Evolutionary conservation across 1,140 invertebrate genomes (phyloP).

Genomic region (Dufourea novaeangliae): DNA sequence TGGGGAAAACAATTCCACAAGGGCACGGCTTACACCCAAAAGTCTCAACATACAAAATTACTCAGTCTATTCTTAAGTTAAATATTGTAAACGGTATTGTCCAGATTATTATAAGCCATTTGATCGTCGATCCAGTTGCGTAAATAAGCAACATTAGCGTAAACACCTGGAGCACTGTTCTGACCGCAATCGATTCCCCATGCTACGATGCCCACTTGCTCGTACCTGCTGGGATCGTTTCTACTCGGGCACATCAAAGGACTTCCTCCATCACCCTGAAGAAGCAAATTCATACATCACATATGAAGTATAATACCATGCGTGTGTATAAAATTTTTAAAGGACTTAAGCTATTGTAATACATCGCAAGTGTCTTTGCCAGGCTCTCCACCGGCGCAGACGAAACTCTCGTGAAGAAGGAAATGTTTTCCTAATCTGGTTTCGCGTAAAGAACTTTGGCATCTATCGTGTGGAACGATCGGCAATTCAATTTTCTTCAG

Average conservation of each 20-base stretch:
- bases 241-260: constrained; percentile 87
- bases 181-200: constrained; percentile 87
- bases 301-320: not conserved
- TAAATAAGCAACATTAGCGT: constrained; percentile 87
- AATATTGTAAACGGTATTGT: constrained; percentile 70
- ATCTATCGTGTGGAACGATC: constrained; percentile 82
- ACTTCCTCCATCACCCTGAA: constrained; percentile 85
- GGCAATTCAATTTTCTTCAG: constrained; percentile 88
- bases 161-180: constrained; percentile 88
- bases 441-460: constrained; percentile 82
- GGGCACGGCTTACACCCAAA: no score
- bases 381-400: constrained; percentile 85
- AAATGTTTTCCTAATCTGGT: constrained; percentile 84
- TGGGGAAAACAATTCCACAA: no score
- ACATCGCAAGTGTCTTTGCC: constrained; percentile 85
- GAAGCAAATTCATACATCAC: constrained; percentile 28
- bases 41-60: not conserved
- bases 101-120: constrained; percentile 74
- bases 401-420: constrained; percentile 83
- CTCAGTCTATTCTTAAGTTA: constrained; percentile 13
- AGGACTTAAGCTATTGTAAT: constrained; percentile 39
- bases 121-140: constrained; percentile 89
- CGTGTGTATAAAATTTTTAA: not conserved
- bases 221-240: constrained; percentile 81
- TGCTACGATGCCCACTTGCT: constrained; percentile 86